Base-by-base conservation (phyloP, 2,113 vertebrate genomes). In the Nestor notabilis region DNA sequence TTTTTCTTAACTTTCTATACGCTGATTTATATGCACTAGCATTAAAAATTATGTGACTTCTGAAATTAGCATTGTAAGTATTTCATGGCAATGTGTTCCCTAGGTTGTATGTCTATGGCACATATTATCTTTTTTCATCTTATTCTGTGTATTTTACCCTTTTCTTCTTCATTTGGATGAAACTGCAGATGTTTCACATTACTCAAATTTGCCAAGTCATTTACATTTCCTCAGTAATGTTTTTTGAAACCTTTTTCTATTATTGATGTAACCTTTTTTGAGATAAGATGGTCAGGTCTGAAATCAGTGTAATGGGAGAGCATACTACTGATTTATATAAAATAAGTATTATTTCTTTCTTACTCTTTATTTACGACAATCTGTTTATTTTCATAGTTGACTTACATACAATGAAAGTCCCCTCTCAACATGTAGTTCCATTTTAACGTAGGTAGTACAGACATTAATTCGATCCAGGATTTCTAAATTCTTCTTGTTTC, bases 171-270 rank as follows among this genome's bases (percentile, higher is more conserved):
- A 10, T 12, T 68, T 11, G 27, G 47, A 47, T 21, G 28, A 93
- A 94, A 65, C 19, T 79, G 50, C 79, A 79, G 61, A 56, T 92
- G 44, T 87, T 87, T 74, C 70, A 77, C 17, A 18, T 69, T 72
- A 64, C 55, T 89, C 35, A 53, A 60, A 61, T 84, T 85, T 94
- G n/a, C 23, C 27, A 88, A 85, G 46, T 33, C 86, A 74, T 85
- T 95, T 87, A 65, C 49, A 55, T 84, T 64, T 78, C 33, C 28
- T 69, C 41, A 13, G 41, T 70, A 55, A 92, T 37, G 46, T 78
- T 75, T 90, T 90, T 76, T 88, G 85, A 95, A 85, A 46, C 21
- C 9, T 19, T 87, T 75, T 93, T 87, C 64, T 85, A 56, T 88
- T 88, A 78, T 35, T 85, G 53, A 81, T 74, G 29, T 55, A 47